Base-by-base conservation (phyloP, 1,140 invertebrate genomes). In the Batillaria attramentaria region DNA sequence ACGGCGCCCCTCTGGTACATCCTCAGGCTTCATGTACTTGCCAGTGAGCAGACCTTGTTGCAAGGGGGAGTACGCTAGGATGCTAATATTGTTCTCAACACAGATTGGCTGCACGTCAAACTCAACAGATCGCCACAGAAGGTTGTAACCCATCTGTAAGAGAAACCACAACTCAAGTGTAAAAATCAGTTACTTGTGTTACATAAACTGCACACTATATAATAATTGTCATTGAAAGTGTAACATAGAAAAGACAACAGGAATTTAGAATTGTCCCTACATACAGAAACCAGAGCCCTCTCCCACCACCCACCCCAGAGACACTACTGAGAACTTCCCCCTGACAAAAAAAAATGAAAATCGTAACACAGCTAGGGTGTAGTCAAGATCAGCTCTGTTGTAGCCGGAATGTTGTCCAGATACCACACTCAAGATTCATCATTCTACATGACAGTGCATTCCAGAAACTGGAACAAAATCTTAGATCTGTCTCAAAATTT, bases 11-110 rank as follows among this genome's bases (percentile, higher is more conserved):
- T 85, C 80, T 16, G 89, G 89, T 13, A 89, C 78, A 77, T 89
- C 87, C 24, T 84, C 83, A 3, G 83, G 60, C 8, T 76, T 84
- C 18, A 75, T 66, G 79, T 83, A 90, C 66, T 85, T 85, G 4
- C 89, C 89, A 62, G 82, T 84, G 18, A 90, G 84, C 1, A 90
- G 79, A 3, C 89, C 89, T 75, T 90, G 89, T 76, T 90, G 89
- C 28, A 90, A 80, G 8, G 89, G 88, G 24, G 88, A 89, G 78
- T 90, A 90, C 0, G 89, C 86, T 35, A 90, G 62, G 20, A 90
- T 79, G 65, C 84, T 81, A 10, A 89, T 83, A n/a, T 83, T 77
- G 16, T 87, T 82, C 68, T 87, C 83, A 46, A 79, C 75, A 78
- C 87, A 89, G 2, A 85, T 60, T 37, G 88, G 88, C 8, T 87